These are phyloP conservation scores for Gadopsis bispinosus DNA, from an alignment of 2,797 vertebrate species.

Conservation along the genomic window DNA sequence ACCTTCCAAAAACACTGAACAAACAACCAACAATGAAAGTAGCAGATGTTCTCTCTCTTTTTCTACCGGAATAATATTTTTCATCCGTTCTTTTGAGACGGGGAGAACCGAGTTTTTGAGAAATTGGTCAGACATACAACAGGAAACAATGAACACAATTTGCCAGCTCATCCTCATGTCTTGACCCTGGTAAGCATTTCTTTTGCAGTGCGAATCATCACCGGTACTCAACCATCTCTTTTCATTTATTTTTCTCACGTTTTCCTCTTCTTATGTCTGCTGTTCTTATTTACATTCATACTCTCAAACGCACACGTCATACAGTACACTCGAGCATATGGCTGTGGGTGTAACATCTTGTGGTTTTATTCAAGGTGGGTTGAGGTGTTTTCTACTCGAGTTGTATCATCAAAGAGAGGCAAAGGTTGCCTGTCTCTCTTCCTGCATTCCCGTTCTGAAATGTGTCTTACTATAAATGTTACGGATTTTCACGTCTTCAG, in stretches of 20 bases:
- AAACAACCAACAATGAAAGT: background rate
- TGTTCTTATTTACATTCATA: background rate
- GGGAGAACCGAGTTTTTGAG: background rate
- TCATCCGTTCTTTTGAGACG: background rate
- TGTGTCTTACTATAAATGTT: background rate
- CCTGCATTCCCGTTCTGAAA: conserved; percentile 10
- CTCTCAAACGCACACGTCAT: background rate
- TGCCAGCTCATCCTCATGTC: background rate
- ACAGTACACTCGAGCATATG: background rate
- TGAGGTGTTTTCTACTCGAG: background rate
- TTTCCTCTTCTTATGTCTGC: background rate
- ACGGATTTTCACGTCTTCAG: background rate
- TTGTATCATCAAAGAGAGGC: conserved; percentile 21
- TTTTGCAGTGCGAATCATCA: background rate
- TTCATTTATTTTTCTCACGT: background rate
- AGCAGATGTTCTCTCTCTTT: conserved; percentile 24
- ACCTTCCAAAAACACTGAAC: conserved; percentile 9
- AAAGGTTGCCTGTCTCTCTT: conserved; percentile 3
- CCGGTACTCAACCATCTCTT: background rate
- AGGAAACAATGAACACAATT: conserved; percentile 1
- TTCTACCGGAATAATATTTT: background rate
- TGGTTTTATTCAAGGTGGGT: conserved; percentile 5
- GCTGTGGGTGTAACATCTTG: background rate
- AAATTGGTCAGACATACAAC: conserved; percentile 7
- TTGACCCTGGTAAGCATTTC: background rate